Percentiles rank a stretch among this genome's conserved stretches.
Conservation (phyloP, 2,797 vertebrate genomes). For the Epinephelus malabaricus region DNA sequence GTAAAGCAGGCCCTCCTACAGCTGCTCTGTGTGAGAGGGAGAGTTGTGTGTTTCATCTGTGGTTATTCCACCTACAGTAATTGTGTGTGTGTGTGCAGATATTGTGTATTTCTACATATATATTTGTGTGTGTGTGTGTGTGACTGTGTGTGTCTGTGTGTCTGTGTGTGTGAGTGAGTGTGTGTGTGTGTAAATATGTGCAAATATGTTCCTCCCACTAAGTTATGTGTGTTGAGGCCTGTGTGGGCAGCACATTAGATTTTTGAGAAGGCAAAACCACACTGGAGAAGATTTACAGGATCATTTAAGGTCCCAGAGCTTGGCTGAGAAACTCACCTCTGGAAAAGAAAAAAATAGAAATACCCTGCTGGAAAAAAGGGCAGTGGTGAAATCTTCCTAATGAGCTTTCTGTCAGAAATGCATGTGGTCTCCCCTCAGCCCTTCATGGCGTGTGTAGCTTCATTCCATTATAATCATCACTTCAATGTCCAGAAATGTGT, state of each 20-base stretch:
- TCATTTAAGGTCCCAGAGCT: conserved; percentile 44
- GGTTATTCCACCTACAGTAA: conserved; percentile 71
- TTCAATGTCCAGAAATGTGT: conserved; percentile 39
- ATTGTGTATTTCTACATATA: conserved; percentile 52
- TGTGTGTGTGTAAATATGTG: conserved; percentile 57
- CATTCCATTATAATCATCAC: conserved; percentile 44
- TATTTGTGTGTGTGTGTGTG: conserved; percentile 33
- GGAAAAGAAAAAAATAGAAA: conserved; percentile 37
- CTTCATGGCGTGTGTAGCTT: conserved; percentile 21
- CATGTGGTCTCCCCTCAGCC: conserved; percentile 61
- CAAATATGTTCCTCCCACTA: conserved; percentile 83
- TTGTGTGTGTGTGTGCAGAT: conserved; percentile 41
- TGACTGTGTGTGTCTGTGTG: conserved; percentile 7
- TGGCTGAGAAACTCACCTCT: conserved; percentile 44
- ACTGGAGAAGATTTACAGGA: conserved; percentile 46
- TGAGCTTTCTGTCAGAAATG: conserved; percentile 31
- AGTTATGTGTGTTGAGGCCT: conserved; percentile 74
- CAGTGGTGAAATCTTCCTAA: conserved; percentile 37
- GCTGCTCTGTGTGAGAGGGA: conserved; percentile 58
- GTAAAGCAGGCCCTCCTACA: conserved; percentile 84
- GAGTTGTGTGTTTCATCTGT: conserved; percentile 66
- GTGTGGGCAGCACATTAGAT: conserved; percentile 75
- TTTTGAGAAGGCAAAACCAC: conserved; percentile 62
- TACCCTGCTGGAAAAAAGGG: conserved; percentile 34
- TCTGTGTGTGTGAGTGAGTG: conserved; percentile 11